phyloP scores from a whole-genome alignment of 2,797 vertebrate genomes.

The Sebastes vulpes region DNA sequence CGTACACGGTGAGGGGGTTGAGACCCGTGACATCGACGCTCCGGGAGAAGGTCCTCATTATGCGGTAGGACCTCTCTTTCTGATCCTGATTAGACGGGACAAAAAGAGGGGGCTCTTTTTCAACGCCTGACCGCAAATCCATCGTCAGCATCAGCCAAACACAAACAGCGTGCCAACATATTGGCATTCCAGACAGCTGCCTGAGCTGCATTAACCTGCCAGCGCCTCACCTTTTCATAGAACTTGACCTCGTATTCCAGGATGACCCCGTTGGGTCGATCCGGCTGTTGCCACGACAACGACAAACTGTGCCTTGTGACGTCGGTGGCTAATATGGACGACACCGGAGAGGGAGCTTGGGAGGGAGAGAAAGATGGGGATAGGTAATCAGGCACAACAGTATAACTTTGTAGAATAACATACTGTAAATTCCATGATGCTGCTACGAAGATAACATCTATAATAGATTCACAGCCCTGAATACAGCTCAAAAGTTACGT shows the following conservation, averaged over 20 bases:
- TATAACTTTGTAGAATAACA: background rate
- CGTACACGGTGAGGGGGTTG: slow-evolving; percentile 95
- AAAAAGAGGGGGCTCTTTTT: slow-evolving; percentile 48
- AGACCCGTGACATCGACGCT: slow-evolving; percentile 94
- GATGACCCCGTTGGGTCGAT: slow-evolving; percentile 97
- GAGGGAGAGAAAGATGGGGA: slow-evolving; percentile 6
- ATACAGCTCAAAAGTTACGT: background rate
- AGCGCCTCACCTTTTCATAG: slow-evolving; percentile 94
- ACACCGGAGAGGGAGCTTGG: slow-evolving; percentile 96
- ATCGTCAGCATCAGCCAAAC: slow-evolving; percentile 26
- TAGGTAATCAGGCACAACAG: slow-evolving; percentile 6
- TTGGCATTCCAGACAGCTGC: slow-evolving; percentile 45
- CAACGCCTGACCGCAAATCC: slow-evolving; percentile 45
- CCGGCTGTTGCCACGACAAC: slow-evolving; percentile 95
- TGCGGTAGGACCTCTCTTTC: slow-evolving; percentile 96
- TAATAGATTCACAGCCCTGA: background rate
- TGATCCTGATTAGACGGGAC: slow-evolving; percentile 89
- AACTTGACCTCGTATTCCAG: slow-evolving; percentile 99
- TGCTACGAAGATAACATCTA: background rate
- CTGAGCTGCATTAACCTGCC: slow-evolving; percentile 56
- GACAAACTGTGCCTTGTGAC: slow-evolving; percentile 95
- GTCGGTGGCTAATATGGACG: slow-evolving; percentile 93
- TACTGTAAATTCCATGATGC: background rate
- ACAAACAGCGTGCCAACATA: slow-evolving; percentile 36
- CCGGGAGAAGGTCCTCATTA: slow-evolving; percentile 93